Evolutionary conservation across 2,113 vertebrate species (phyloP).

Genomic region (Mionectes macconnelli): DNA sequence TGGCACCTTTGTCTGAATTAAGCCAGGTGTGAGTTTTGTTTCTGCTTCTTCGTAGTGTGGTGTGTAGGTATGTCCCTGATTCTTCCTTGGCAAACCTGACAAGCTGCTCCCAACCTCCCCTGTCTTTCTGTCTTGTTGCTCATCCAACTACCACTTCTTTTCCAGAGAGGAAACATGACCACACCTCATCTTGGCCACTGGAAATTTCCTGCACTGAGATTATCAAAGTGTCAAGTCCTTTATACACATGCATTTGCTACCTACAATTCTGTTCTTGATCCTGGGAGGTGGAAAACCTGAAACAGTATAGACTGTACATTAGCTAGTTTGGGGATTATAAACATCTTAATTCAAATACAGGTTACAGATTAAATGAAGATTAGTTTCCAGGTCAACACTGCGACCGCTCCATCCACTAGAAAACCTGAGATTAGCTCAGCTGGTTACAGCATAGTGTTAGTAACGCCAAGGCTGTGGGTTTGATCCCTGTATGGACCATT

Average conservation of each 20-base stretch:
- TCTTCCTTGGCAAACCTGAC: neutral
- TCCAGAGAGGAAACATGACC: neutral
- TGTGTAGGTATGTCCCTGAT: neutral
- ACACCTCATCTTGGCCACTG: neutral
- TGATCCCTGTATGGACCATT: neutral
- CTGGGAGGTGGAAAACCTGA: neutral
- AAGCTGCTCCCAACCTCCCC: neutral
- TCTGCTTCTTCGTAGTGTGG: neutral
- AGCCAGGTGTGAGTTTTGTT: neutral
- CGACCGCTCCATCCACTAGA: neutral
- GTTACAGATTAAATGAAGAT: neutral
- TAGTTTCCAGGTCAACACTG: neutral
- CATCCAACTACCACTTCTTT: neutral
- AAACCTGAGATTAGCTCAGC: neutral
- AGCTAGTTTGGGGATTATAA: neutral
- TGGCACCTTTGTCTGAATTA: neutral
- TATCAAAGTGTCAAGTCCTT: neutral
- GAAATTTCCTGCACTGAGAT: neutral
- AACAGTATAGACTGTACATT: neutral
- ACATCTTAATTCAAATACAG: neutral
- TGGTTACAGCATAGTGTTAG: neutral
- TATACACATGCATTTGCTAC: neutral
- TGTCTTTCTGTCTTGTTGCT: neutral
- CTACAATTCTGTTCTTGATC: neutral
- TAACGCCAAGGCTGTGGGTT: neutral